These are phyloP conservation scores for Chondrosia reniformis DNA, from an alignment of 37 sponge, comb jelly and placozoan species.

Conservation along the genomic window DNA sequence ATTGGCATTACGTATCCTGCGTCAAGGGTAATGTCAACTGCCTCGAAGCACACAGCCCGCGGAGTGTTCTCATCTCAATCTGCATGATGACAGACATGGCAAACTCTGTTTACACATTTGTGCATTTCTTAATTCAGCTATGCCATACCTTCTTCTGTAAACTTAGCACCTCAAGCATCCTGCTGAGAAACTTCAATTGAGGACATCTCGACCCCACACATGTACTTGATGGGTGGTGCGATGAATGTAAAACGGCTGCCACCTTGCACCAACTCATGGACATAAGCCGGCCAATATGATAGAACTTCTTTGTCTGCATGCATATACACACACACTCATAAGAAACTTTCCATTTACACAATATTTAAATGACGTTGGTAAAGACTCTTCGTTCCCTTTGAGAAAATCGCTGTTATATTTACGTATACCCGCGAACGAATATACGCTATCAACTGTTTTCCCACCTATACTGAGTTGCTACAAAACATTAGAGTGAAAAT, in stretches of 20 bases:
- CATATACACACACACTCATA: not conserved
- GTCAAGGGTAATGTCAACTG: not conserved
- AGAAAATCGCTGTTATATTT: no score
- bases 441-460: no score
- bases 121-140: not conserved
- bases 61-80: not conserved
- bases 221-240: not conserved
- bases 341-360: no score
- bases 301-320: not conserved
- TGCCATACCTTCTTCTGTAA: not conserved
- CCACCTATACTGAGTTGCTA: no score
- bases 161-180: not conserved
- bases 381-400: no score
- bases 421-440: no score
- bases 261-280: not conserved
- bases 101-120: no score
- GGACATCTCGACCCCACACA: not conserved
- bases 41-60: not conserved
- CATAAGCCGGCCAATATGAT: not conserved
- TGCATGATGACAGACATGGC: not conserved
- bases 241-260: not conserved
- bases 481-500: no score
- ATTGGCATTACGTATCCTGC: not conserved
- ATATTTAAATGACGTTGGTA: no score
- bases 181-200: not conserved